Evolutionary conservation across 2,113 vertebrate species (phyloP).

Genomic region (Brevimyrus niger): DNA sequence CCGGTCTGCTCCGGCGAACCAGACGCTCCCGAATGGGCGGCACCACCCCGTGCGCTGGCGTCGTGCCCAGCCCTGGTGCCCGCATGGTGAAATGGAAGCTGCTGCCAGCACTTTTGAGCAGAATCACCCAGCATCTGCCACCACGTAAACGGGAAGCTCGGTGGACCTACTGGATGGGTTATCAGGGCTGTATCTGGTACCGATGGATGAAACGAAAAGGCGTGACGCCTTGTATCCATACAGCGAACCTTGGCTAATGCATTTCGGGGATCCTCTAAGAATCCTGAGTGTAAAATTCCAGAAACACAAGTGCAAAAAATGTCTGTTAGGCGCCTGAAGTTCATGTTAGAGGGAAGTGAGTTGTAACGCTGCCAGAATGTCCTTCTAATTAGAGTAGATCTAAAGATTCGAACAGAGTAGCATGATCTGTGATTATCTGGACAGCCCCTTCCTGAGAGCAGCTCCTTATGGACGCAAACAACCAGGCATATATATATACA

Average conservation of each 20-base stretch:
- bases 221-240: background rate
- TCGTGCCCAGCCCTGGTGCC: background rate
- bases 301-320: background rate
- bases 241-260: background rate
- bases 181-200: background rate
- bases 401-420: too few species aligned
- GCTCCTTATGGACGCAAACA: background rate
- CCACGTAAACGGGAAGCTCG: background rate
- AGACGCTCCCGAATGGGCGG: background rate
- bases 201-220: background rate
- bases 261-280: background rate
- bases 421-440: background rate
- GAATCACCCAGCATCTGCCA: background rate
- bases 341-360: background rate
- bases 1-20: background rate
- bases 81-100: background rate
- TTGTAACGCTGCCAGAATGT: background rate
- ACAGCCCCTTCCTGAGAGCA: background rate
- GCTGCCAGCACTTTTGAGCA: background rate
- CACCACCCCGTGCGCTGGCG: background rate
- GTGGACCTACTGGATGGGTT: background rate
- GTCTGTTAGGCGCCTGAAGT: background rate
- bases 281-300: background rate
- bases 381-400: background rate
- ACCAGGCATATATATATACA: constrained; percentile 33